Percentiles rank a stretch among this genome's conserved stretches.
Evolutionary conservation across 2,888 invertebrate genomes (phyloP).

Genomic region (Bombyx huttoni): DNA sequence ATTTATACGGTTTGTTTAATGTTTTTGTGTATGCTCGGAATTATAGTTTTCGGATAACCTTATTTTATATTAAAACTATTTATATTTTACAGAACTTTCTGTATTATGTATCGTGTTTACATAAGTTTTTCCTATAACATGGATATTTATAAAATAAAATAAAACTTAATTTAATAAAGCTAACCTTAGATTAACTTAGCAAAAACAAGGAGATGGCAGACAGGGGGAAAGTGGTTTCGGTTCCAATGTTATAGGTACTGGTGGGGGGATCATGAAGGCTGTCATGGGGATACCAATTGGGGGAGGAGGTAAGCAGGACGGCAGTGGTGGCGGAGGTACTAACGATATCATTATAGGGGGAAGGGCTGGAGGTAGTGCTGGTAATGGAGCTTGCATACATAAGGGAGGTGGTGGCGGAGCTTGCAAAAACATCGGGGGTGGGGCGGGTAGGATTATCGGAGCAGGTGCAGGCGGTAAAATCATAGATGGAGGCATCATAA

Average conservation of each 20-base stretch:
- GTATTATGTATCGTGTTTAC: too few species aligned
- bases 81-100: too few species aligned
- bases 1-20: too few species aligned
- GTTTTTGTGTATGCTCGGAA: too few species aligned
- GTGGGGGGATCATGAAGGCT: constrained; percentile 46
- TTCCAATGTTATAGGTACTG: constrained; percentile 47
- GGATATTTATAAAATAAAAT: background rate
- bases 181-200: constrained; percentile 8
- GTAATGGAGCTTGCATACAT: constrained; percentile 9
- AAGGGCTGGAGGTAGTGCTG: constrained; percentile 18
- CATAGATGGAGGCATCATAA: constrained; percentile 12
- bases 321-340: constrained; percentile 30
- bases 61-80: too few species aligned
- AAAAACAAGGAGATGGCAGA: constrained; percentile 7
- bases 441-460: constrained; percentile 9
- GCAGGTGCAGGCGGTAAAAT: constrained; percentile 12
- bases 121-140: background rate
- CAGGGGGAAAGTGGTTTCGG: constrained; percentile 34
- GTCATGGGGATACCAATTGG: constrained; percentile 45
- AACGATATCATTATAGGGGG: constrained; percentile 35
- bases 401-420: constrained; percentile 9
- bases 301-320: constrained; percentile 22
- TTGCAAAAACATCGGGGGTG: constrained; percentile 7
- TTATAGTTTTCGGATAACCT: too few species aligned
- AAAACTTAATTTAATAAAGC: constrained; percentile 16